phyloP scores from a whole-genome alignment of 2,113 vertebrate species.

The Tor tambroides region DNA sequence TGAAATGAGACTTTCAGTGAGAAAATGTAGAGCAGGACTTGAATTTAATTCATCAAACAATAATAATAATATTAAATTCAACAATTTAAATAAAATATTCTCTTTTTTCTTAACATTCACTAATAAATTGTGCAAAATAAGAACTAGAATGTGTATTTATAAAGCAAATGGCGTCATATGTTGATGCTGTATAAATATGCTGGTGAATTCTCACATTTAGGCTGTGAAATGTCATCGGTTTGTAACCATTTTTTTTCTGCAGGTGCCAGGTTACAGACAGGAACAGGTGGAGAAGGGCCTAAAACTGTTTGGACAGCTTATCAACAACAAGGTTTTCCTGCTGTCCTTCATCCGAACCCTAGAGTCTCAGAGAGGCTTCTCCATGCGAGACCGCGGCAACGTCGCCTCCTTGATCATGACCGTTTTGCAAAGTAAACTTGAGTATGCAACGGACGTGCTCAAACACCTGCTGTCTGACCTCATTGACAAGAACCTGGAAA shows the following conservation, averaged over 20 bases:
- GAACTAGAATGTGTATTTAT: background rate
- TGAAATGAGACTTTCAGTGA: background rate
- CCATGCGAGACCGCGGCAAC: conserved; percentile 96
- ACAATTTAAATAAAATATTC: too few species aligned
- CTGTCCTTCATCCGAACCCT: conserved; percentile 96
- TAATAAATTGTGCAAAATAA: background rate
- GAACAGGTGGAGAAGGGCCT: conserved; percentile 95
- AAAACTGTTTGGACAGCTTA: conserved; percentile 95
- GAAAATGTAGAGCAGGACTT: background rate
- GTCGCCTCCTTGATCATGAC: conserved; percentile 98
- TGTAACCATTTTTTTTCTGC: background rate
- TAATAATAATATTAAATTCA: background rate
- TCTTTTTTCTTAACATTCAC: background rate
- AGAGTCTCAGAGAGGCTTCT: conserved; percentile 95
- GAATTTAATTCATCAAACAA: background rate
- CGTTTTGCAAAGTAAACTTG: conserved; percentile 94
- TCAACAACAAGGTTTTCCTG: conserved; percentile 97
- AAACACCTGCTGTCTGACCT: conserved; percentile 97
- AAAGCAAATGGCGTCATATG: background rate
- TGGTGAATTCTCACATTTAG: background rate
- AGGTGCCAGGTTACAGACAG: conserved; percentile 97
- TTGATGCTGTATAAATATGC: background rate
- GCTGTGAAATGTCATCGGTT: background rate
- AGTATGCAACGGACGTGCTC: conserved; percentile 95
- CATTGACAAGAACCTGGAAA: conserved; percentile 98